Conservation (phyloP, 2,113 vertebrate species). For the Phoxinus phoxinus region DNA sequence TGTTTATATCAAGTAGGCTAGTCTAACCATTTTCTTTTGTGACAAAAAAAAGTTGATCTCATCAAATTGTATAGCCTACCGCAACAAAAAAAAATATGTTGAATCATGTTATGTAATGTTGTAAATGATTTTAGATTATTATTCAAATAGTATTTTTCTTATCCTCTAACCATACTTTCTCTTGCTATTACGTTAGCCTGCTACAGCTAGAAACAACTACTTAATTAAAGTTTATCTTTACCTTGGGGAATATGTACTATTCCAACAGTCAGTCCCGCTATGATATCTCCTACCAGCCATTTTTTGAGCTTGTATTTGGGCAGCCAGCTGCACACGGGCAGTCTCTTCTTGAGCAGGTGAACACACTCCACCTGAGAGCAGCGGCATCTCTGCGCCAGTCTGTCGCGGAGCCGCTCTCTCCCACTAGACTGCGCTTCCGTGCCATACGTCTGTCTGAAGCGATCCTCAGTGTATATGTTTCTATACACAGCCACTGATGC, state of each 20-base stretch:
- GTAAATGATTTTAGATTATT: too few species aligned
- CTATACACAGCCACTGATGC: slow-evolving; percentile 81
- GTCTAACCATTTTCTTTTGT: too few species aligned
- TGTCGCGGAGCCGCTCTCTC: slow-evolving; percentile 65
- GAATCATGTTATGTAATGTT: too few species aligned
- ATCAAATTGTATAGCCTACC: too few species aligned
- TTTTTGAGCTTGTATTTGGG: slow-evolving; percentile 82
- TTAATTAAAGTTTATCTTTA: slow-evolving; percentile 60
- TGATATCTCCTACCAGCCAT: slow-evolving; percentile 86
- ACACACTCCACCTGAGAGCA: slow-evolving; percentile 76
- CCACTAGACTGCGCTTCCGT: slow-evolving; percentile 62
- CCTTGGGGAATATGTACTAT: slow-evolving; percentile 92
- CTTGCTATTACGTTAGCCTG: not conserved
- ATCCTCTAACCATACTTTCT: not conserved
- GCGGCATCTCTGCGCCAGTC: slow-evolving; percentile 67
- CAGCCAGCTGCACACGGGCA: slow-evolving; percentile 86
- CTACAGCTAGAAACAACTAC: not conserved
- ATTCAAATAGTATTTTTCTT: not conserved
- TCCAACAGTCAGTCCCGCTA: slow-evolving; percentile 88
- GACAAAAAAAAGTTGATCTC: too few species aligned
- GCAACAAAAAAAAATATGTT: too few species aligned
- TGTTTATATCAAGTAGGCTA: too few species aligned
- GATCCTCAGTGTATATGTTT: slow-evolving; percentile 82
- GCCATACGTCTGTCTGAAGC: slow-evolving; percentile 80
- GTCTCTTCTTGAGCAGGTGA: slow-evolving; percentile 75